Base-by-base conservation (phyloP, 2,888 invertebrate species). In the Stenurella melanura region DNA sequence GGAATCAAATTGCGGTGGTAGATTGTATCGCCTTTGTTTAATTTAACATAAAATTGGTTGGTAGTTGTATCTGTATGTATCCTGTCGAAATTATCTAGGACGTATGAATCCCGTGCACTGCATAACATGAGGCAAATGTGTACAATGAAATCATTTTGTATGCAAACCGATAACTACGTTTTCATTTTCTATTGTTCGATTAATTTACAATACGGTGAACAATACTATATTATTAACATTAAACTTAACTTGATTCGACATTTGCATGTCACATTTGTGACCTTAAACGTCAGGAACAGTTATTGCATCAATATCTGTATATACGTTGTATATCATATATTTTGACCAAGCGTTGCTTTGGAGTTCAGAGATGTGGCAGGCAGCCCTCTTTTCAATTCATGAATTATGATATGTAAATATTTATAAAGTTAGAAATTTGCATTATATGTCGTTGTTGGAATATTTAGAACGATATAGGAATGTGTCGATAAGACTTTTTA, bases 21-120 rank as follows among this genome's bases (percentile, higher is more conserved):
- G 74, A 74, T 74, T 69, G 60, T 69, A 74, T 74, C 74, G 61
- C 74, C 63, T 74, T 69, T 74, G 74, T 74, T 74, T 63, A 69
- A 74, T 74, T 74, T 69, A 69, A 74, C 74, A 66, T 66, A 69
- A 68, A 69, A 74, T 74, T 69, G 74, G 61, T 34, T 42, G 68
- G 50, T 18, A 30, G 74, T 54, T 54, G 69, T 74, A 66, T 74
- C 61, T 69, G 34, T 15, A 42, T 64, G 61, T 76, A 73, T 73
- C 68, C 67, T 38, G 63, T 73, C 68, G 68, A 73, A 73, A 70
- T 71, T 66, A 75, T 75, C 75, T 75, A 57, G 73, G 61, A 72
- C 61, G 58, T 61, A 74, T 74, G 66, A 61, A 69, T 69, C 54
- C 74, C 42, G 56, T 68, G 56, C 18, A 15, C 42, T 54, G 19